Percentiles rank a stretch among this genome's conserved stretches.
phyloP scores from a whole-genome alignment of 1,140 invertebrate species.

The Agraylea sexmaculata region DNA sequence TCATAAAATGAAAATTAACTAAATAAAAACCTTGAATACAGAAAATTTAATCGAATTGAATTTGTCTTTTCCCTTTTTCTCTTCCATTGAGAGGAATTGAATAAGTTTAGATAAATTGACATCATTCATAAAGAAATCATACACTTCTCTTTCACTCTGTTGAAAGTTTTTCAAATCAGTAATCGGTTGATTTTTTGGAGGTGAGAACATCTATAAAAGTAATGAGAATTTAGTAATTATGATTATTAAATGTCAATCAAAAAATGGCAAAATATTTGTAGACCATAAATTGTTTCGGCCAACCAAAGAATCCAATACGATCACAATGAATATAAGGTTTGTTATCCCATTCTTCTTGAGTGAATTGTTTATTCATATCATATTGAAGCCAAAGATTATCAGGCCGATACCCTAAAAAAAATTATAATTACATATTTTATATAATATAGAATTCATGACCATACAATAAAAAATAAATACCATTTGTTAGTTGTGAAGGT shows the following conservation, averaged over 20 bases:
- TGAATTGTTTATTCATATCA: conserved; percentile 46
- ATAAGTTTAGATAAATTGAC: conserved; percentile 63
- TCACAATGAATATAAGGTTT: conserved; percentile 55
- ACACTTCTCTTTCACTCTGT: conserved; percentile 50
- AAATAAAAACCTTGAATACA: conserved; percentile 55
- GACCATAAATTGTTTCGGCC: conserved; percentile 54
- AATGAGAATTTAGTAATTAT: not conserved
- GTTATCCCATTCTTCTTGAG: conserved; percentile 62
- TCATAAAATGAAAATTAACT: conserved; percentile 1
- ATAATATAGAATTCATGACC: not conserved
- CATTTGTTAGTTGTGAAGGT: conserved; percentile 24
- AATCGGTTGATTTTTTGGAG: conserved; percentile 47
- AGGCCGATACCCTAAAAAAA: conserved; percentile 37
- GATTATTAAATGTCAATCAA: conserved; percentile 4
- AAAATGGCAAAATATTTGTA: conserved; percentile 26
- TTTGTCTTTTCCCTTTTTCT: conserved; percentile 74
- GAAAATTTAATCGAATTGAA: conserved; percentile 55
- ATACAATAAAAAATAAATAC: conserved; percentile 22
- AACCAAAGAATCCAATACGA: conserved; percentile 66
- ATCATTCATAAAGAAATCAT: conserved; percentile 56
- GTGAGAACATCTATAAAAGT: conserved; percentile 44
- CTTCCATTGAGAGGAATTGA: conserved; percentile 67
- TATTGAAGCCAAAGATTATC: conserved; percentile 71
- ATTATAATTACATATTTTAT: conserved; percentile 21
- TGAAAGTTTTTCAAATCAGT: conserved; percentile 31